Evolutionary conservation across 2,888 invertebrate species (phyloP).

Genomic region (Acanthosepion pharaonis): DNA sequence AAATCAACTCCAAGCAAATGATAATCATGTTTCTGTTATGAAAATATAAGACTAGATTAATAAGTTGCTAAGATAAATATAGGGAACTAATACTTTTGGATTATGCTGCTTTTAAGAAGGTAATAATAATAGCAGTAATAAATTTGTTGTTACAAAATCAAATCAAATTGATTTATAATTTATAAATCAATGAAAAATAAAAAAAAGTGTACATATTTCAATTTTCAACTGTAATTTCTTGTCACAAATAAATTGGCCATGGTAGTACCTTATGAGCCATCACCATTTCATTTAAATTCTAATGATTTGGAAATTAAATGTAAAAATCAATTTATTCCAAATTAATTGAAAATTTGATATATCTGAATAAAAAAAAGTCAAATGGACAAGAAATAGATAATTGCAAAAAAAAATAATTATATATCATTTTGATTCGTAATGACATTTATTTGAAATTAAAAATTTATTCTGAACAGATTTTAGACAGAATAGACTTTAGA

Average conservation of each 20-base stretch:
- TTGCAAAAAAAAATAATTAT: background rate
- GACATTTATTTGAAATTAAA: conserved; percentile 33
- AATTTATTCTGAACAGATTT: background rate
- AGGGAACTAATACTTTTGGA: no score
- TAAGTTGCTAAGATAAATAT: background rate
- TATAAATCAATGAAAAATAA: background rate
- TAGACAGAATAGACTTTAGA: background rate
- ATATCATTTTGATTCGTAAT: background rate
- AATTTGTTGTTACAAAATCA: no score
- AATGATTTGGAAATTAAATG: background rate
- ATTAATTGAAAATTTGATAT: background rate
- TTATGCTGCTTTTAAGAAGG: no score
- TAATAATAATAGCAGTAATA: no score
- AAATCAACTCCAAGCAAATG: background rate
- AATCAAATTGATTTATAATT: background rate
- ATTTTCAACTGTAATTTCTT: background rate
- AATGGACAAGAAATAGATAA: background rate
- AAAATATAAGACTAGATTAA: background rate
- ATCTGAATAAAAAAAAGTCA: background rate
- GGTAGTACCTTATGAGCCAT: background rate
- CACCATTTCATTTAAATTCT: background rate
- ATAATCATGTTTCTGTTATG: background rate
- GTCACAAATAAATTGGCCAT: background rate
- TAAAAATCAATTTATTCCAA: conserved; percentile 11
- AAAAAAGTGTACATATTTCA: background rate